Evolutionary conservation across 2,113 vertebrate species (phyloP), one percentile per base, ranked within the genome.

Genomic region (Pollimyrus isidori): DNA sequence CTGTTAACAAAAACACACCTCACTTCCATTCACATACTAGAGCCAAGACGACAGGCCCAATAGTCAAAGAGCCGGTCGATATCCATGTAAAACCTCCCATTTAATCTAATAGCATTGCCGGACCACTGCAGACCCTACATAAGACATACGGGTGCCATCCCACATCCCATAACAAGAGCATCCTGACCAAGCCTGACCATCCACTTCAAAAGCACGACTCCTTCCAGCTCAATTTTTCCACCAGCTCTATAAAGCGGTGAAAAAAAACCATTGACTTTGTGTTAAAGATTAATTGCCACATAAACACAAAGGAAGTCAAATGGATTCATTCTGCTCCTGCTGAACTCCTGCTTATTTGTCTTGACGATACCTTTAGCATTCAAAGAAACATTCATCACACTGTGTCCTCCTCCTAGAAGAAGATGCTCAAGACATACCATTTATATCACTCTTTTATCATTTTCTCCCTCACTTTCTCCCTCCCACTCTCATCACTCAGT

Each of bases 241-340:
- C 69, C 30, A 30, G 26, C 30, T 73, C 13, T 39, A 30, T 73
- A 73, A 35, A 35, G 35, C 5, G 2, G 42, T 45, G 42, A 2
- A 39, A 42, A 35, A 39, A 42, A 19, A 7, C 0, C 13, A 80
- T 42, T 42, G 35, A 80, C 73, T 80, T 42, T 80, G 73, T 80
- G 73, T 80, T 80, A 80, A 80, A 80, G 73, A 80, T 80, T 80
- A 80, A 80, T 80, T 80, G 35, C 35, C 73, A 80, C 2, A 80
- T 42, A 80, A 80, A 80, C 73, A 80, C 73, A 80, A 80, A 42
- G 73, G 19, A 15, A 39, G 13, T 80, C 6, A 80, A 6, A 13
- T 42, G 73, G 15, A 42, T 17, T 76, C 26, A 19, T 39, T 76
- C 69, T 17, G 35, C 39, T 76, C 69, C 69, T 39, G 69, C 11